phyloP scores from a whole-genome alignment of 1,140 invertebrate genomes.

The Formica exsecta region DNA sequence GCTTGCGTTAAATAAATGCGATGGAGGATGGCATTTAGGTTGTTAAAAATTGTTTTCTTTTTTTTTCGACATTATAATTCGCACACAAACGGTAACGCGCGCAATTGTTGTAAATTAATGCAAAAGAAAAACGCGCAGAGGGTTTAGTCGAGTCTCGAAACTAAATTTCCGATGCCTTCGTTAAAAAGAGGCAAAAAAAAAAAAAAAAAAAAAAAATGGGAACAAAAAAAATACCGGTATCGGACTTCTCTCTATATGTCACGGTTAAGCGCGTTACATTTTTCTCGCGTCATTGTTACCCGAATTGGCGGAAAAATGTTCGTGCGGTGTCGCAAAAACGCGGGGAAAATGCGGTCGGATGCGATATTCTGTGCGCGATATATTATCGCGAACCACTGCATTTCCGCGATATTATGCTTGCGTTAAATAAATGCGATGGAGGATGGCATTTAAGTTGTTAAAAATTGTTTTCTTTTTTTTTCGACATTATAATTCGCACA shows the following conservation, averaged over 20 bases:
- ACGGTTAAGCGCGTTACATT: constrained; percentile 55
- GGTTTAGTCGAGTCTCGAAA: background rate
- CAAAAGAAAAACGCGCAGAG: background rate
- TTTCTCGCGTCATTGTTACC: constrained; percentile 52
- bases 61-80: background rate
- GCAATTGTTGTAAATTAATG: background rate
- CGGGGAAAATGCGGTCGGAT: background rate
- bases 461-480: no score
- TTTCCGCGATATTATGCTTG: constrained; percentile 9
- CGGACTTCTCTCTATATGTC: constrained; percentile 48
- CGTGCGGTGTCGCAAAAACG: constrained; percentile 1
- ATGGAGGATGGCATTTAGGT: background rate
- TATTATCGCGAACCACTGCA: background rate
- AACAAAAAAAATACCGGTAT: no score
- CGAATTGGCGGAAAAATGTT: constrained; percentile 55
- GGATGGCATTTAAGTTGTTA: background rate
- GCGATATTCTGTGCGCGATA: background rate
- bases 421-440: constrained; percentile 10
- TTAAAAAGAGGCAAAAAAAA: background rate
- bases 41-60: no score
- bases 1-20: background rate
- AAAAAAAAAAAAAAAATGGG: background rate
- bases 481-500: background rate
- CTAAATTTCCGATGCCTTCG: background rate
- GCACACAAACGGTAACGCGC: background rate